These are phyloP conservation scores for Dromococcyx pavoninus DNA, from an alignment of 2,797 vertebrate species.

Conservation along the genomic window DNA sequence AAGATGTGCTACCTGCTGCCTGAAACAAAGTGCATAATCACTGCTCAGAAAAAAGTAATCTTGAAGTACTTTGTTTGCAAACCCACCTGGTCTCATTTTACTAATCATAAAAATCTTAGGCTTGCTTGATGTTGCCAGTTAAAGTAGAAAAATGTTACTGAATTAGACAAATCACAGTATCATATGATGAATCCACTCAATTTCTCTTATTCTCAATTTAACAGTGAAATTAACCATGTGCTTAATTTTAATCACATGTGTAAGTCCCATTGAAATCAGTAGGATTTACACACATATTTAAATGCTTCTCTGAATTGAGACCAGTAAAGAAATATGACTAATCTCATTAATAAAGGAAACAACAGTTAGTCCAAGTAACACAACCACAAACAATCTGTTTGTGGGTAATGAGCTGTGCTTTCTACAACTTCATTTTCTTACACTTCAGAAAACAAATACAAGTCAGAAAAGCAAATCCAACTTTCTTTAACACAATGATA, in stretches of 20 bases:
- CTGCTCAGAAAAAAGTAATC: background rate
- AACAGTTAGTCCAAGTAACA: constrained; percentile 10
- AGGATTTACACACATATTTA: constrained; percentile 35
- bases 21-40: background rate
- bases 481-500: background rate
- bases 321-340: constrained; percentile 39
- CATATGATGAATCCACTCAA: background rate
- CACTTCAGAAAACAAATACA: background rate
- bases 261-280: background rate
- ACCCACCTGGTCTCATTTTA: background rate
- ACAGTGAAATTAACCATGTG: background rate
- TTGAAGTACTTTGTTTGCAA: background rate
- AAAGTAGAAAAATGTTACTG: background rate
- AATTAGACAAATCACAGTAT: background rate
- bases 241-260: constrained; percentile 21
- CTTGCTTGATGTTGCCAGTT: background rate
- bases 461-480: background rate
- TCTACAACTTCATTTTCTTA: background rate
- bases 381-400: background rate
- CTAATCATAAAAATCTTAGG: background rate
- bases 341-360: constrained; percentile 10
- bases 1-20: background rate
- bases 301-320: constrained; percentile 7
- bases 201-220: background rate
- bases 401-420: background rate